Evolutionary conservation across 2,113 vertebrate species (phyloP), one percentile per base, ranked within the genome.

Genomic region (Oryzias melastigma): DNA sequence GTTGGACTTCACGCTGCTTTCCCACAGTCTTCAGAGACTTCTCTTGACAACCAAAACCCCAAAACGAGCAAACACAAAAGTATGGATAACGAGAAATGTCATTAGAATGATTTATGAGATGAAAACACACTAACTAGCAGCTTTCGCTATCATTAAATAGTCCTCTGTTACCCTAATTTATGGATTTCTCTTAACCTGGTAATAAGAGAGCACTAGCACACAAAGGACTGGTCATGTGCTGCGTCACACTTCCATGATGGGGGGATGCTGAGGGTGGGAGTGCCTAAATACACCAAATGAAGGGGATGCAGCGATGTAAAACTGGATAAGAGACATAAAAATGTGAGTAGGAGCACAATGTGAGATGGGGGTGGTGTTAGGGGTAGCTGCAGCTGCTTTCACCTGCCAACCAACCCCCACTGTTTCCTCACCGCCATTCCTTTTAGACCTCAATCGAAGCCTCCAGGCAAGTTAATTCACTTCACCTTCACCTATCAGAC

Each of bases 391-490:
- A 84, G 83, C 80, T 84, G 79, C 73, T 80, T 71, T 78, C 85
- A 86, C 85, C 85, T 81, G 75, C 81, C 40, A 49, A 51, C 73
- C 48, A 44, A 51, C 73, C 73, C 77, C 46, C 14, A 18, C 55
- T 43, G 15, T 1, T 16, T 17, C 44, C 42, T 43, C 42, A 18
- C 19, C 56, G 40, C 47, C 52, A 22, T 68, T 52, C 71, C 71
- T 73, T 73, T 75, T 41, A 85, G 82, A 69, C 77, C 74, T 86
- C 85, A 86, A 87, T 81, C 87, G 76, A 80, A 71, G 81, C 85
- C 87, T 83, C 80, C 76, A 58, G 69, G 74, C 85, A 81, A 86
- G 84, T 86, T 85, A 81, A 87, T 80, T 88, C 77, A 64, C 59
- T 74, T 65, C 61, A 63, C 84, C 85, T 87, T 86, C 84, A 84